Conservation (phyloP, 2,113 vertebrate species). For the Taurulus bubalis region DNA sequence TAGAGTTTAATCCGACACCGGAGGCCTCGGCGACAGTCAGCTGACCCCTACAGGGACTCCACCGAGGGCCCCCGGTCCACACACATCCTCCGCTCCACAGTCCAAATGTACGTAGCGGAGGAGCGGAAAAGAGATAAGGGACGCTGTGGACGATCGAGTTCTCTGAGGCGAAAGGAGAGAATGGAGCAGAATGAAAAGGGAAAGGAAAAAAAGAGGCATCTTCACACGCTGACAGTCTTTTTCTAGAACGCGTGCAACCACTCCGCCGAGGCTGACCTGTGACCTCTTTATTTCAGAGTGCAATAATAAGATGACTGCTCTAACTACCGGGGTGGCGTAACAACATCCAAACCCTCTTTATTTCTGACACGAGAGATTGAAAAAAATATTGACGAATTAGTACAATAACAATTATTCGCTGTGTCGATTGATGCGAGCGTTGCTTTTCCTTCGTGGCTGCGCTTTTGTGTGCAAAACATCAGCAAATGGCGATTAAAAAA, state of each 20-base stretch:
- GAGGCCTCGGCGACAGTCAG: conserved; percentile 80
- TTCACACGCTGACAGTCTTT: not conserved
- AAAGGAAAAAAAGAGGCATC: not conserved
- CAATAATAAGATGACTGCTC: not conserved
- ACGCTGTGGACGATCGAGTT: conserved; percentile 47
- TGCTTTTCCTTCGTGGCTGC: not conserved
- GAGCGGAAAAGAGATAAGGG: conserved; percentile 6
- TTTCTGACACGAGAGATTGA: not conserved
- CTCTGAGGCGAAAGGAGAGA: conserved; percentile 22
- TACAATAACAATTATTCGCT: not conserved
- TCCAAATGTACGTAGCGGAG: conserved; percentile 65
- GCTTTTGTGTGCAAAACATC: not conserved
- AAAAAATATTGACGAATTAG: not conserved
- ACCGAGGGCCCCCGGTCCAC: conserved; percentile 67
- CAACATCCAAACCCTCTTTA: not conserved
- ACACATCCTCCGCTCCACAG: conserved; percentile 72
- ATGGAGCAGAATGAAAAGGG: not conserved
- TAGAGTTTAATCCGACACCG: conserved; percentile 59
- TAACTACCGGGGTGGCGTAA: not conserved
- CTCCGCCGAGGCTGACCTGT: conserved; percentile 36
- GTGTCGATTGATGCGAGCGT: not conserved
- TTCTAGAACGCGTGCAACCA: not conserved
- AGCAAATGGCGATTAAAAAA: not conserved
- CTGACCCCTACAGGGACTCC: conserved; percentile 82
- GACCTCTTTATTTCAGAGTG: conserved; percentile 29